A percentile compares a stretch with the other conserved stretches of the same genome.
phyloP scores from a whole-genome alignment of 2,888 invertebrate species.

The Drosophila planitibia region DNA sequence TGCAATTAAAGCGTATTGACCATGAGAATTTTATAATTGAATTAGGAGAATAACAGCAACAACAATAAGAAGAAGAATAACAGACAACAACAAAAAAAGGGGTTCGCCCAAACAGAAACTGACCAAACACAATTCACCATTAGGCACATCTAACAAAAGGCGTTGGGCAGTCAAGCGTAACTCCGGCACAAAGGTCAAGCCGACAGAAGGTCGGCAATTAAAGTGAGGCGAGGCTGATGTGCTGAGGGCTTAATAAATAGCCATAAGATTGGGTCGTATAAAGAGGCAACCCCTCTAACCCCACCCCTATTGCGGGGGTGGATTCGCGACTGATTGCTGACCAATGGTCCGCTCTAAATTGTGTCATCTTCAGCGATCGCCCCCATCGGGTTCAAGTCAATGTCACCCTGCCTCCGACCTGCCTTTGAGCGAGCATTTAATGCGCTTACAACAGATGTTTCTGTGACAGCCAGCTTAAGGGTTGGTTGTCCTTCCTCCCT shows the following conservation, averaged over 20 bases:
- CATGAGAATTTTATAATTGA: conserved; percentile 79
- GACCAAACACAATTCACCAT: conserved; percentile 40
- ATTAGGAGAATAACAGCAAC: conserved; percentile 53
- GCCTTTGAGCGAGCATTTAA: conserved; percentile 56
- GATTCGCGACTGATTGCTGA: conserved; percentile 38
- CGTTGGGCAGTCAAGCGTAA: conserved; percentile 46
- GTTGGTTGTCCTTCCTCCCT: conserved; percentile 12
- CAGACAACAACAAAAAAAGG: conserved; percentile 29
- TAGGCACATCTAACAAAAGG: conserved; percentile 2
- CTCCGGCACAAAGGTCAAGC: conserved; percentile 56
- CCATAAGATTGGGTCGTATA: conserved; percentile 24
- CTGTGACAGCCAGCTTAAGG: conserved; percentile 39
- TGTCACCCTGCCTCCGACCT: conserved; percentile 29
- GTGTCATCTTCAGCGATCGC: conserved; percentile 68
- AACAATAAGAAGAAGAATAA: conserved; percentile 7
- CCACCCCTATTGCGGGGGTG: conserved; percentile 20
- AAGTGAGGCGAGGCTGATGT: conserved; percentile 39
- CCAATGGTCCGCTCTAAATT: conserved; percentile 55
- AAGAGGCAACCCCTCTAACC: not conserved
- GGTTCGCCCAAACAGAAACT: conserved; percentile 31
- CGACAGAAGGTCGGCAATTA: conserved; percentile 70
- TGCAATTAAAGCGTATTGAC: conserved; percentile 81
- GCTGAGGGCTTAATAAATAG: conserved; percentile 65
- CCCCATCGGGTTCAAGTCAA: conserved; percentile 47
- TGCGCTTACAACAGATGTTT: conserved; percentile 76